Conservation (phyloP, 37 sponge, comb jelly and placozoan species). For the Corticium candelabrum region DNA sequence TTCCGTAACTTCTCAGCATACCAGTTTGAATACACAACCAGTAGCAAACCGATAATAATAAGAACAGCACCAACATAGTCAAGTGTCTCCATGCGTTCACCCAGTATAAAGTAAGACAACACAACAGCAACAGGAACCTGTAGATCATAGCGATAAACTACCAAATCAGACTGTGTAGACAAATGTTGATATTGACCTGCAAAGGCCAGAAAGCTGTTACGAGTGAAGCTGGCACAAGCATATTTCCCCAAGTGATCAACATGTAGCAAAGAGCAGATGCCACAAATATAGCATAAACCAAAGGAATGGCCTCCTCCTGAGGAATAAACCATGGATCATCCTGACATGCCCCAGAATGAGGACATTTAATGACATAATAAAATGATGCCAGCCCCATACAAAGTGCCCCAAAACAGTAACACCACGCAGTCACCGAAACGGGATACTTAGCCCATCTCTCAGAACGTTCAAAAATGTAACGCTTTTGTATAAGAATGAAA, state of each 20-base stretch:
- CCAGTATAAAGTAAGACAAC: constrained; percentile 7
- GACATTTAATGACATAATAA: constrained; percentile 20
- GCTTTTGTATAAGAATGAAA: constrained; percentile 50
- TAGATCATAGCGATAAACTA: background rate
- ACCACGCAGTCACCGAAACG: constrained; percentile 48
- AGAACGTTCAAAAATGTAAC: constrained; percentile 35
- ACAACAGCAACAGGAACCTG: constrained; percentile 21
- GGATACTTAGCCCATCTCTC: constrained; percentile 50
- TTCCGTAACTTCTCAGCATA: background rate
- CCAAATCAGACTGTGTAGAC: background rate
- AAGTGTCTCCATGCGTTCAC: constrained; percentile 11
- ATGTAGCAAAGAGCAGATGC: constrained; percentile 72
- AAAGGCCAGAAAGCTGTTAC: constrained; percentile 88
- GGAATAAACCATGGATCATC: background rate
- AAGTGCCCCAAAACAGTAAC: constrained; percentile 63
- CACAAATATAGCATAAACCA: constrained; percentile 72
- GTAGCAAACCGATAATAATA: constrained; percentile 48
- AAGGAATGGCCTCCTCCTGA: constrained; percentile 40
- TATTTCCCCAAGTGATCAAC: constrained; percentile 67
- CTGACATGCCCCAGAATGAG: background rate
- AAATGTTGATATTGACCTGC: constrained; percentile 51
- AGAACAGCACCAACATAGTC: constrained; percentile 66
- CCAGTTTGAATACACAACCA: constrained; percentile 42
- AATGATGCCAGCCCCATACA: constrained; percentile 48
- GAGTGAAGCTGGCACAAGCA: constrained; percentile 45